Base-by-base conservation (phyloP, 2,888 invertebrate genomes). In the Hydrotaea cyrtoneurina region DNA sequence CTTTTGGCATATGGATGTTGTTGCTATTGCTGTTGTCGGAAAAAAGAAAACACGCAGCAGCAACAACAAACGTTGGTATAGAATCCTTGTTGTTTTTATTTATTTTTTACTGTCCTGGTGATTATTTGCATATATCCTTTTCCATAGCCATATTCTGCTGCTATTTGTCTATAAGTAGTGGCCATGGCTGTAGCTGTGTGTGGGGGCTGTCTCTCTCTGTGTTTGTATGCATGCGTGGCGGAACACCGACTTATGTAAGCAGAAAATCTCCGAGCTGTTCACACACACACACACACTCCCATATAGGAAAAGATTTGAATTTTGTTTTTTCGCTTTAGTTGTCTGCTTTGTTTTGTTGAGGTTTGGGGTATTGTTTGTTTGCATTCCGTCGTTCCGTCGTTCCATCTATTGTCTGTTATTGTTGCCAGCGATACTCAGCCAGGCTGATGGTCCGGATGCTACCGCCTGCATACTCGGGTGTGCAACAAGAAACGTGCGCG, bases 401-500 rank as follows among this genome's bases (percentile, higher is more conserved):
- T 31, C 31, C 31, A 26, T 80, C 75, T 43, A 69, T 69, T 69
- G 46, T 46, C 46, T 46, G 69, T 69, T 69, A 8, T 66, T 69
- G 43, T 46, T 23, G 39, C 69, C 69, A 23, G 21, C 66, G 19
- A 69, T 69, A 46, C 21, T 59, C 23, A 57, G 43, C 21, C 8
- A 15, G 23, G 21, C 46, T 46, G 21, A 8, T 4, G 69, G 64
- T 19, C 53, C 19, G 50, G 5, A 50, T 53, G 46, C 26, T 13
- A 17, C 46, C 55, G 17, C 23, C 31, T n/a, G n/a, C n/a, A n/a
- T n/a, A n/a, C 23, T 64, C 55, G 39, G 57, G 31, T 66, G 17
- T 59, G 55, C 55, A 77, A 66, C 46, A 82, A 82, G 74, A 74
- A 86, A 83, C 85, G 86, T 86, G 81, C 83, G 86, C 87, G 87